Percentiles rank a stretch among this genome's conserved stretches.
These are phyloP conservation scores for Elaphurus davidianus DNA, from an alignment of 2,113 vertebrate species.

Conservation along the genomic window DNA sequence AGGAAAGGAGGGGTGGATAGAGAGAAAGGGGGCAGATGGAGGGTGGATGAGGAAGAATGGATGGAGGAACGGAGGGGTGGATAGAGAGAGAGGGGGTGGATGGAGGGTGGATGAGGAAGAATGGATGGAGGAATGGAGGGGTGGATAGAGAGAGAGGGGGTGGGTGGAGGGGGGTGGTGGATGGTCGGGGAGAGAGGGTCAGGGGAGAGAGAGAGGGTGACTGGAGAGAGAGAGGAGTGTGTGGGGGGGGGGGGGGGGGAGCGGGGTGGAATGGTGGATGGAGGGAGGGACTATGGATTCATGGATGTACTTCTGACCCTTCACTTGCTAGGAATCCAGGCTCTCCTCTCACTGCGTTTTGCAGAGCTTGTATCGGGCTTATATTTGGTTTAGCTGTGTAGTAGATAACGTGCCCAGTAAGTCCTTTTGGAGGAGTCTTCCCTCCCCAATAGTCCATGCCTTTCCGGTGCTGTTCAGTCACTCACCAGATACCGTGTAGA, in stretches of 20 bases:
- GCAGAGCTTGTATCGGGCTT: not conserved
- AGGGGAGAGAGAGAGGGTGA: not conserved
- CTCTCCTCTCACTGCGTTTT: not conserved
- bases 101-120: too few species aligned
- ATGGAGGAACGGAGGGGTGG: too few species aligned
- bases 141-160: too few species aligned
- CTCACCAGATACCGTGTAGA: not conserved
- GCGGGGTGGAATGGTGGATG: not conserved
- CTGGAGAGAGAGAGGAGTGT: not conserved
- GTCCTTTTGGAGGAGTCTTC: not conserved
- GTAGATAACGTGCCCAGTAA: accelerated
- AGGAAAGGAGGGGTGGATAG: too few species aligned
- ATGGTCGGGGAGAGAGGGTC: too few species aligned
- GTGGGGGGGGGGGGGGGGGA: not conserved
- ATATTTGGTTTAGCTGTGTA: not conserved
- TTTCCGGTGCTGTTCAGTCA: not conserved
- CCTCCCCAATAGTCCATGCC: not conserved
- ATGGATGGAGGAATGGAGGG: too few species aligned
- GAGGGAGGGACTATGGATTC: not conserved
- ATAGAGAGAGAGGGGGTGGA: not conserved
- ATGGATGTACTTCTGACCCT: not conserved
- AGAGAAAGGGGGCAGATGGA: not conserved
- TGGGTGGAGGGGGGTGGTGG: too few species aligned
- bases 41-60: too few species aligned
- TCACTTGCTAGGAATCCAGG: not conserved